Base-by-base conservation (phyloP, 2,888 invertebrate genomes). In the Microctonus aethiopoides region DNA sequence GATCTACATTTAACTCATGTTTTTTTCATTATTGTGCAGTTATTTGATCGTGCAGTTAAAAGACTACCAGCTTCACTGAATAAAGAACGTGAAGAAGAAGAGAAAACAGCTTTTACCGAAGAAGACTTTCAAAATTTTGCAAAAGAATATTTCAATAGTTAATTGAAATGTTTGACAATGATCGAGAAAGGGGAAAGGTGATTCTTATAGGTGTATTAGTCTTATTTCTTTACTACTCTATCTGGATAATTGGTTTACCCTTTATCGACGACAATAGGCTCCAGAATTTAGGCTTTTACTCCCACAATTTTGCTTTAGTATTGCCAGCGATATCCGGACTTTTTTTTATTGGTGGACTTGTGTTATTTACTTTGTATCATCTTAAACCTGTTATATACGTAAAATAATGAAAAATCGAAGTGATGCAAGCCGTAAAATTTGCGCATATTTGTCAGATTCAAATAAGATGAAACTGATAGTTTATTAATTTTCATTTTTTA, bases 41-140 rank as follows among this genome's bases (percentile, higher is more conserved):
- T 92, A 64, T 83, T 92, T 41, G 85, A 89, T 75, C 85, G 91
- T 72, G 91, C 91, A 0, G 70, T 76, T 5, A 87, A 88, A 11
- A 89, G 87, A 75, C 88, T 89, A 67, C 89, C 89, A 68, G 87
- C 89, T 0, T 80, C 88, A 1, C 77, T 84, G 22, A 87, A 88
- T 68, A 80, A 87, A 32, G 74, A 77, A 60, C 62, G 70, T 3
- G 87, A 86, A 70, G 87, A 89, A 73, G 84, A 87, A 59, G 87
- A 90, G 75, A 87, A 88, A 68, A 91, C 92, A 0, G 91, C 89
- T 16, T 93, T 94, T 81, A 92, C 93, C 0, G 91, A 92, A 79
- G 92, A 92, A 81, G 91, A 92, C 61, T 92, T 92, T 77, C 87
- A 89, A 71, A 89, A 89, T 72, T 93, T 93, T 83, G 92, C 92